Conservation (phyloP, 1,140 invertebrate species). For the Drosophila varians region DNA sequence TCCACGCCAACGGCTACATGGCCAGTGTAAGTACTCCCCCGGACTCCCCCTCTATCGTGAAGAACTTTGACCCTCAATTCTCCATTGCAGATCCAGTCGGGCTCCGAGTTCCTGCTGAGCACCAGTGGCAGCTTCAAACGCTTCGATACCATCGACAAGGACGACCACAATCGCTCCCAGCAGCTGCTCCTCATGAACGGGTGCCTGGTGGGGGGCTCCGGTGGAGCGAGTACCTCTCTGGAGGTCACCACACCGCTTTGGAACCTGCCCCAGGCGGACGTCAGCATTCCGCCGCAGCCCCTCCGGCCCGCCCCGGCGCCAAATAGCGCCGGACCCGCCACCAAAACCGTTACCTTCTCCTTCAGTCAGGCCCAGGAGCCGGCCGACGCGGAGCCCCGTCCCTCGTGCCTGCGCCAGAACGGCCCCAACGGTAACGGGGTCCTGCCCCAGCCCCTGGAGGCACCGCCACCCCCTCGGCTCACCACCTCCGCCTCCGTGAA, state of each 20-base stretch:
- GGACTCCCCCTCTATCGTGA: no score
- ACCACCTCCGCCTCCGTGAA: constrained; percentile 69
- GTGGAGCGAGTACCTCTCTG: background rate
- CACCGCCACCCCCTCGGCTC: constrained; percentile 82
- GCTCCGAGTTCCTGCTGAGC: constrained; percentile 88
- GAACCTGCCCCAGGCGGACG: constrained; percentile 72
- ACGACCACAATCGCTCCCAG: constrained; percentile 60
- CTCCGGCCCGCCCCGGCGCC: constrained; percentile 83
- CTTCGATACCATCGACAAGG: constrained; percentile 87
- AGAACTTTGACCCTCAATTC: background rate
- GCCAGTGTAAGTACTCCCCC: constrained; percentile 83
- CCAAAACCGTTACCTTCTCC: constrained; percentile 75
- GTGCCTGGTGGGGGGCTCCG: constrained; percentile 5
- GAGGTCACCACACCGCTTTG: constrained; percentile 81
- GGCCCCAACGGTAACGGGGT: background rate
- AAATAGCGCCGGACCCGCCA: constrained; percentile 50
- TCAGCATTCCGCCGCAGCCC: constrained; percentile 83
- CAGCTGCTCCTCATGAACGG: constrained; percentile 35
- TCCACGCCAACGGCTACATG: constrained; percentile 87
- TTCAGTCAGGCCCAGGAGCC: constrained; percentile 63
- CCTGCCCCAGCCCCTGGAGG: constrained; percentile 70
- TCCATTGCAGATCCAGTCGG: constrained; percentile 85
- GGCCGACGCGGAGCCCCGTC: background rate
- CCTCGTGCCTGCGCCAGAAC: constrained; percentile 21
- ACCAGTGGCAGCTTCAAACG: constrained; percentile 87